A percentile compares a stretch with the other conserved stretches of the same genome.
These are phyloP conservation scores for Papilio xuthus DNA, from an alignment of 1,140 invertebrate species.

Conservation along the genomic window DNA sequence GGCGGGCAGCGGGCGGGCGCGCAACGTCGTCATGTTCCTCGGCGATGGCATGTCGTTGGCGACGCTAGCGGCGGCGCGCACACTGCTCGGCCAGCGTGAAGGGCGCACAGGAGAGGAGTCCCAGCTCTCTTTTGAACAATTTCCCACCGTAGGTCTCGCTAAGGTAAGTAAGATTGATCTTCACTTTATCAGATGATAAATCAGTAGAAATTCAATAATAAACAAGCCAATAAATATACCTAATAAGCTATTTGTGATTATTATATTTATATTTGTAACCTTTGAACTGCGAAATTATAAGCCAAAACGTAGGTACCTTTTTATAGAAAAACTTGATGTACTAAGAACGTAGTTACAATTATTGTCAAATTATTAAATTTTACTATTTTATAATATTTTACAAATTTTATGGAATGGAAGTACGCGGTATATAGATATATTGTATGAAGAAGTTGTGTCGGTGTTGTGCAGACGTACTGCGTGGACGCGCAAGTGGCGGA, in stretches of 20 bases:
- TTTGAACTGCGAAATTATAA: too few relatives aligned
- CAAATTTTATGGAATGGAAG: too few relatives aligned
- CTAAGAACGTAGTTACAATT: too few relatives aligned
- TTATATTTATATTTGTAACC: too few relatives aligned
- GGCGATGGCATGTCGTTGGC: conserved; percentile 33
- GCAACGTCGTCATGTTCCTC: conserved; percentile 25
- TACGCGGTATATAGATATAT: neutral
- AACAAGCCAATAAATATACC: too few relatives aligned
- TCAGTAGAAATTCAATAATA: too few relatives aligned
- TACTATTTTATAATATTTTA: too few relatives aligned
- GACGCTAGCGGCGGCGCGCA: conserved; percentile 28
- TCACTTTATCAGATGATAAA: too few relatives aligned
- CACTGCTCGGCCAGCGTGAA: conserved; percentile 17
- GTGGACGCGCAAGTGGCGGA: conserved; percentile 88
- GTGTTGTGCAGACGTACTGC: conserved; percentile 87
- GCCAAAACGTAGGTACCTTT: too few relatives aligned
- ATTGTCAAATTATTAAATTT: too few relatives aligned
- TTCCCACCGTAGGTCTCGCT: conserved; percentile 23
- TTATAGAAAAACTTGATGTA: too few relatives aligned
- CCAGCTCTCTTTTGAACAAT: conserved; percentile 22
- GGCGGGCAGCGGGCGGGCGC: neutral
- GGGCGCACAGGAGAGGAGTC: conserved; percentile 13
- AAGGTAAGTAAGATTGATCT: neutral
- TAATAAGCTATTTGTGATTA: too few relatives aligned
- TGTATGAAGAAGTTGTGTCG: neutral